Evolutionary conservation across 2,113 vertebrate genomes (phyloP).

Genomic region (Sinocyclocheilus anshuiensis): DNA sequence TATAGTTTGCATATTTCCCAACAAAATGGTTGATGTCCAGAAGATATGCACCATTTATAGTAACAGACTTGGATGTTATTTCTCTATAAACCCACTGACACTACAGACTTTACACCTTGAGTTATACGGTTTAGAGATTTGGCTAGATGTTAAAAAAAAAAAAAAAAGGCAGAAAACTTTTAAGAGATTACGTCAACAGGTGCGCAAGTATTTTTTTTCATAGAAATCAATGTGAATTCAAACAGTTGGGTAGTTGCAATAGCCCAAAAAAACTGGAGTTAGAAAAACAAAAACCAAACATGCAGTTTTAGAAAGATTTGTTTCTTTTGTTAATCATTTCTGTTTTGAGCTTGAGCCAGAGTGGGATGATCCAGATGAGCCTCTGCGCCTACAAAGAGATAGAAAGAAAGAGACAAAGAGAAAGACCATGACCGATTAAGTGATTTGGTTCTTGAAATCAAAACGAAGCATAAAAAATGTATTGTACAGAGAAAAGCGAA

Average conservation of each 20-base stretch:
- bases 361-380: conserved; percentile 94
- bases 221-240: conserved; percentile 60
- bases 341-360: conserved; percentile 98
- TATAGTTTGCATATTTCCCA: not conserved
- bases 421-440: conserved; percentile 68
- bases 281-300: conserved; percentile 63
- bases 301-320: conserved; percentile 70
- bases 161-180: not conserved
- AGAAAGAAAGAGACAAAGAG: conserved; percentile 70
- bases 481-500: conserved; percentile 35
- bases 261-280: conserved; percentile 59
- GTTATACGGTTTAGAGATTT: conserved; percentile 18
- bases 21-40: not conserved
- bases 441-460: conserved; percentile 51
- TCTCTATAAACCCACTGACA: conserved; percentile 12
- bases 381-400: conserved; percentile 78
- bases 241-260: conserved; percentile 62
- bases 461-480: conserved; percentile 1
- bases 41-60: conserved; percentile 17
- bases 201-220: conserved; percentile 27
- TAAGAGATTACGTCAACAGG: conserved; percentile 12
- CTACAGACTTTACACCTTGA: conserved; percentile 27
- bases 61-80: not conserved
- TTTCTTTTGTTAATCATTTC: conserved; percentile 81
- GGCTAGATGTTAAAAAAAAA: conserved; percentile 52